Percentiles rank a stretch among this genome's conserved stretches.
phyloP scores from a whole-genome alignment of 1,140 invertebrate genomes.

The Bombus consobrinus region DNA sequence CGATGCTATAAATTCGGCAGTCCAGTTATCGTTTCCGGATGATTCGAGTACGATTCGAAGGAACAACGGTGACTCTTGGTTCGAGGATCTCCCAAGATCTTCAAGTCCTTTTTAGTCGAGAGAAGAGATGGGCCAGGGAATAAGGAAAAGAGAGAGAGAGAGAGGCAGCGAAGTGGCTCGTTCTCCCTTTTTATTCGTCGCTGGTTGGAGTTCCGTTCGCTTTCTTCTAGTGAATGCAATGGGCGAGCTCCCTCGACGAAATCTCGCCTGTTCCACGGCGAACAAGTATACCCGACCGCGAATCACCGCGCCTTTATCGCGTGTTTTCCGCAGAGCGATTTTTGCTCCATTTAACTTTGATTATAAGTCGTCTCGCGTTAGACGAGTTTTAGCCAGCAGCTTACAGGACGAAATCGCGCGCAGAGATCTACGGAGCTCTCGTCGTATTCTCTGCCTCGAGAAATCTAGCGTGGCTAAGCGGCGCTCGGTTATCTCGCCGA shows the following conservation, averaged over 20 bases:
- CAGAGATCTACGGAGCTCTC: constrained; percentile 54
- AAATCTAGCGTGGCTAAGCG: constrained; percentile 43
- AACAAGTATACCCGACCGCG: constrained; percentile 56
- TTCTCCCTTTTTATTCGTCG: constrained; percentile 39
- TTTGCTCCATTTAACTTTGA: constrained; percentile 68
- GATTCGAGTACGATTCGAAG: constrained; percentile 22
- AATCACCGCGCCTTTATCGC: constrained; percentile 62
- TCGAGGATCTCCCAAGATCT: constrained; percentile 52
- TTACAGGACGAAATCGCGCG: constrained; percentile 58
- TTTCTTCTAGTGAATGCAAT: constrained; percentile 21
- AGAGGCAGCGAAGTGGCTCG: background rate
- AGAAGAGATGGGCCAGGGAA: background rate
- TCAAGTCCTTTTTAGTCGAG: constrained; percentile 41
- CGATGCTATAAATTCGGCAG: constrained; percentile 56
- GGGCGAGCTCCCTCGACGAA: constrained; percentile 30
- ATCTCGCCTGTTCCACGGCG: constrained; percentile 53
- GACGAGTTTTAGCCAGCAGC: constrained; percentile 57
- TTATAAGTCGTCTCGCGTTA: constrained; percentile 65
- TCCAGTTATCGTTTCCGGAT: constrained; percentile 46
- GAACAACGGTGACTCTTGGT: constrained; percentile 26
- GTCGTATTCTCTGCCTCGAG: constrained; percentile 5
- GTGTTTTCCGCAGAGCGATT: constrained; percentile 61
- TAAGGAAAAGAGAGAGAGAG: background rate
- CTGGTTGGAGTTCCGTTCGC: constrained; percentile 15
- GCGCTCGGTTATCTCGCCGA: constrained; percentile 32